Evolutionary conservation across 23 tunicate species (phyloP).

Genomic region (Trididemnum clinides): DNA sequence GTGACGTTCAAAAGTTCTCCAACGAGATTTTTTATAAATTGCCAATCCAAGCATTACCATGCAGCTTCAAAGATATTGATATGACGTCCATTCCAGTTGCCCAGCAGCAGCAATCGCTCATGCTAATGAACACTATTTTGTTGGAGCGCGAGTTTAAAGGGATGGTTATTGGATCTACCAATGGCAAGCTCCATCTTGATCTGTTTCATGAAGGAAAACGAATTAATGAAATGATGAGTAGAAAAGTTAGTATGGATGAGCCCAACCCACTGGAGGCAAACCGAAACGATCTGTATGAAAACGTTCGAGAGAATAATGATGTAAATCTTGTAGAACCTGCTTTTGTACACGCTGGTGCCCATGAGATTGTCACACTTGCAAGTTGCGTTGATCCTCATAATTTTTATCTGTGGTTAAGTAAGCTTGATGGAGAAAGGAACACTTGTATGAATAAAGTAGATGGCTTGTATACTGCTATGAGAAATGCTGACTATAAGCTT

Average conservation of each 20-base stretch:
- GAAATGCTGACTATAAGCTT: slow-evolving; percentile 60
- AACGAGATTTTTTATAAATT: slow-evolving; percentile 22
- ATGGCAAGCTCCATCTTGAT: slow-evolving; percentile 76
- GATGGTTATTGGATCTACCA: slow-evolving; percentile 57
- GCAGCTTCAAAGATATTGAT: slow-evolving; percentile 59
- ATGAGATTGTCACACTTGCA: slow-evolving; percentile 5
- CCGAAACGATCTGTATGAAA: not conserved
- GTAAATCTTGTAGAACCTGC: slow-evolving; percentile 5
- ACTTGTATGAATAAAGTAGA: slow-evolving; percentile 34
- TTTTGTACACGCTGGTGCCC: slow-evolving; percentile 14
- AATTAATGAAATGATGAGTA: slow-evolving; percentile 24
- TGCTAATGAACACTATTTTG: not conserved
- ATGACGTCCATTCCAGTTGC: not conserved
- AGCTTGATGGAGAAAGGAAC: not conserved
- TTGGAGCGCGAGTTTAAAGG: slow-evolving; percentile 33
- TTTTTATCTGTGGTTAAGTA: slow-evolving; percentile 45
- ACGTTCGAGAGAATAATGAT: not conserved
- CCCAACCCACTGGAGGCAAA: no score
- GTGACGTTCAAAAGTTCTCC: slow-evolving; percentile 25
- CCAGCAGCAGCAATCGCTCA: not conserved
- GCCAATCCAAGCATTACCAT: slow-evolving; percentile 79
- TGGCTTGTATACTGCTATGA: slow-evolving; percentile 74
- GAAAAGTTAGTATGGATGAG: not conserved
- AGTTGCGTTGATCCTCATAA: slow-evolving; percentile 26
- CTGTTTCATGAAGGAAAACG: slow-evolving; percentile 52